A percentile compares a stretch with the other conserved stretches of the same genome.
Conservation (phyloP, 1,140 invertebrate genomes). For the Drosophila takahashii region DNA sequence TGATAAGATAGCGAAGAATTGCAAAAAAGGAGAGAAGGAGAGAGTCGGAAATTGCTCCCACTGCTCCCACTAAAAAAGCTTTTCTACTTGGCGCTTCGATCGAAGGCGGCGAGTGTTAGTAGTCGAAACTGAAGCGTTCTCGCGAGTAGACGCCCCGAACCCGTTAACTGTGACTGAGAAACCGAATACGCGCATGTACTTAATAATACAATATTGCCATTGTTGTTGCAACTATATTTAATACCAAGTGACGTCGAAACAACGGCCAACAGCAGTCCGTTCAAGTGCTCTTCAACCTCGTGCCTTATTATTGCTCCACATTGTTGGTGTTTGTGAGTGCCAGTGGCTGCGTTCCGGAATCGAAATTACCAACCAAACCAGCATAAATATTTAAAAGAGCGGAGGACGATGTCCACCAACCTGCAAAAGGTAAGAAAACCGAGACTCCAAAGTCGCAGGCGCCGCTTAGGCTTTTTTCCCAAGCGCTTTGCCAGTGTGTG, state of each 20-base stretch:
- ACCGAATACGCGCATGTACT: conserved; percentile 19
- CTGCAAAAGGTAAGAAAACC: conserved; percentile 65
- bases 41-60: conserved; percentile 5
- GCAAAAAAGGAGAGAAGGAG: conserved; percentile 7
- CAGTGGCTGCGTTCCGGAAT: neutral
- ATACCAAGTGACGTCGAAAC: conserved; percentile 42
- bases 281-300: conserved; percentile 28
- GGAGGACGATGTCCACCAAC: conserved; percentile 54
- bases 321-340: conserved; percentile 7
- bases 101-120: conserved; percentile 40
- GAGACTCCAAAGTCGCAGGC: neutral
- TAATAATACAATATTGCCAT: conserved; percentile 23
- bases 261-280: neutral
- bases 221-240: conserved; percentile 39
- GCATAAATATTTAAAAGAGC: conserved; percentile 1
- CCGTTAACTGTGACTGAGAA: conserved; percentile 36
- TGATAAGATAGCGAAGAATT: conserved; percentile 18
- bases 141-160: conserved; percentile 43
- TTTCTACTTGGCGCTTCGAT: conserved; percentile 20
- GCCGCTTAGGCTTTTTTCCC: conserved; percentile 4
- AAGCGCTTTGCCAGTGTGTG: neutral
- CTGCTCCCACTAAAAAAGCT: conserved; percentile 14
- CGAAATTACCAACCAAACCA: conserved; percentile 16
- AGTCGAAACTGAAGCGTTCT: conserved; percentile 51
- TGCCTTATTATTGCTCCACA: conserved; percentile 10